Percentiles rank a stretch among this genome's conserved stretches.
These are phyloP conservation scores for Antitype chi DNA, from an alignment of 2,888 invertebrate genomes.

Conservation along the genomic window DNA sequence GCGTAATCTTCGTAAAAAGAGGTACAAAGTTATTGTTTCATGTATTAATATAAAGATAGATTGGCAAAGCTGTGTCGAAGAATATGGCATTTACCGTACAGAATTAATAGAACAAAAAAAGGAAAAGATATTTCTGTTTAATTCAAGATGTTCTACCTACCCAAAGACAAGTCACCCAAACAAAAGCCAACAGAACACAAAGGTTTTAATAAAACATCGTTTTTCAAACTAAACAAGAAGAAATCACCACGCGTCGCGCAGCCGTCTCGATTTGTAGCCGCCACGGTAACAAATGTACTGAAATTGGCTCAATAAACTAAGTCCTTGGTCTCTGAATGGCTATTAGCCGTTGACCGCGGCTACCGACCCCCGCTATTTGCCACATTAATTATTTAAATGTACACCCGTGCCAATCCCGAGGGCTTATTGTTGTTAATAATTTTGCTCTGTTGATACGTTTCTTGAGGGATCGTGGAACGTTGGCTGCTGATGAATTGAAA, in stretches of 20 bases:
- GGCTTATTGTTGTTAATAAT: constrained; percentile 76
- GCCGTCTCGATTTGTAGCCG: constrained; percentile 75
- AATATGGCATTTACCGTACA: not conserved
- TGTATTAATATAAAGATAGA: too few species aligned
- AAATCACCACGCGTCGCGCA: constrained; percentile 68
- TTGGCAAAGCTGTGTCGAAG: not conserved
- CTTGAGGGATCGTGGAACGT: constrained; percentile 49
- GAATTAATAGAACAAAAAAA: not conserved
- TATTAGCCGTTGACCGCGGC: constrained; percentile 85
- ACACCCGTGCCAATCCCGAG: constrained; percentile 75
- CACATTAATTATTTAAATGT: constrained; percentile 86
- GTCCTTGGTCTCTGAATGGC: constrained; percentile 85
- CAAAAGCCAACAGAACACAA: not conserved
- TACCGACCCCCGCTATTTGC: constrained; percentile 70
- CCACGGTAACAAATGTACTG: constrained; percentile 69
- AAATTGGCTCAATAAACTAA: constrained; percentile 86
- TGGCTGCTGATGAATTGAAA: not conserved
- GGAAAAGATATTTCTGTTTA: not conserved
- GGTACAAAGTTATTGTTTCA: too few species aligned
- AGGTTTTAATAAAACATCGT: constrained; percentile 47
- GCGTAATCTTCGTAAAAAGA: too few species aligned
- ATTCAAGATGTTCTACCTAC: not conserved
- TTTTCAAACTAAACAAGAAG: constrained; percentile 67
- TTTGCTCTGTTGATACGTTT: constrained; percentile 67
- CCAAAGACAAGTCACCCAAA: not conserved